Conservation (phyloP, 2,113 vertebrate species). For the Oryzias melastigma region DNA sequence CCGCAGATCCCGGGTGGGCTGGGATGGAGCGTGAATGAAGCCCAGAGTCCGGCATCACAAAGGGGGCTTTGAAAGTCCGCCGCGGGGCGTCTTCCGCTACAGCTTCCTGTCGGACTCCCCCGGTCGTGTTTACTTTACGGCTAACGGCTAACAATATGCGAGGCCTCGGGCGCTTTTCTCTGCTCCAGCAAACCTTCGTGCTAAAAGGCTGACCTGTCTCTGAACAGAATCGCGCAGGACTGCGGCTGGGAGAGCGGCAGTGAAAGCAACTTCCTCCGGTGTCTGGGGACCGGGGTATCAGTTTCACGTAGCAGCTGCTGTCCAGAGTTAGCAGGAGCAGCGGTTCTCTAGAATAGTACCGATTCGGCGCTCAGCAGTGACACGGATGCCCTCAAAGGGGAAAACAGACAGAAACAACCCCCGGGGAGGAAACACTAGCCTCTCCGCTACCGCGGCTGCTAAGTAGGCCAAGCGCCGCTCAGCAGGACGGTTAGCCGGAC, state of each 20-base stretch:
- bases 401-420: too few relatives aligned
- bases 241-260: not conserved
- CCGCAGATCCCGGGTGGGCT: too few relatives aligned
- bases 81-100: constrained; percentile 63
- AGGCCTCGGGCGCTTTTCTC: not conserved
- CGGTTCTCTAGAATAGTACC: too few relatives aligned
- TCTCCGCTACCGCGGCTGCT: constrained; percentile 16
- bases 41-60: constrained; percentile 51
- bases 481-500: constrained; percentile 47
- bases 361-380: too few relatives aligned
- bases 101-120: constrained; percentile 42
- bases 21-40: constrained; percentile 26
- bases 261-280: too few relatives aligned
- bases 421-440: constrained; percentile 3
- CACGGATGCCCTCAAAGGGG: too few relatives aligned
- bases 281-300: too few relatives aligned
- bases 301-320: too few relatives aligned
- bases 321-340: too few relatives aligned
- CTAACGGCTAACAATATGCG: constrained; percentile 31
- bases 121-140: constrained; percentile 56
- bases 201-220: not conserved
- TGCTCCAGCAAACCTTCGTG: not conserved
- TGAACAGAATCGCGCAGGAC: not conserved
- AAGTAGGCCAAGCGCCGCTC: constrained; percentile 63
- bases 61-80: constrained; percentile 57